These are phyloP conservation scores for Cremastobaeus sp. DNA, from an alignment of 2,888 invertebrate species.

Conservation along the genomic window DNA sequence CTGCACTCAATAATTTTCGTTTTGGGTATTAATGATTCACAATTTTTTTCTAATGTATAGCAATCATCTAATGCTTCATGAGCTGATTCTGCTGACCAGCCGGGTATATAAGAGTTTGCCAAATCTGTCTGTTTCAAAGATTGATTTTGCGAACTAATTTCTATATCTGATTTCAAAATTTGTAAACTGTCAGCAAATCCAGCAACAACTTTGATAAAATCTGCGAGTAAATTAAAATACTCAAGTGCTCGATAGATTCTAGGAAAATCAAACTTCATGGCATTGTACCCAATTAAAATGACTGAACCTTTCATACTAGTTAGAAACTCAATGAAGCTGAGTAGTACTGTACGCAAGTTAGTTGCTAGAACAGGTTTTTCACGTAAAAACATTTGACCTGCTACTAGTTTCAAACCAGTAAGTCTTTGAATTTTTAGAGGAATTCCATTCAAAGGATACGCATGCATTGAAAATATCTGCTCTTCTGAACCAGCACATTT, in stretches of 20 bases:
- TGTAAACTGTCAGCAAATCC: conserved; percentile 23
- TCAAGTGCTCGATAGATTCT: conserved; percentile 19
- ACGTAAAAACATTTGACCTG: conserved; percentile 26
- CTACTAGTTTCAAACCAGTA: conserved; percentile 20
- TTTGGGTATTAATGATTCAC: neutral
- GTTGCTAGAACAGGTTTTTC: neutral
- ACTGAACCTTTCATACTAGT: conserved; percentile 9
- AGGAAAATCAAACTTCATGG: conserved; percentile 30
- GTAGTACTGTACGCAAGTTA: conserved; percentile 4
- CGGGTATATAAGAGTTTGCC: conserved; percentile 15
- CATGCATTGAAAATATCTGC: conserved; percentile 17
- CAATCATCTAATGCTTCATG: conserved; percentile 29
- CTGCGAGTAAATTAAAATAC: neutral
- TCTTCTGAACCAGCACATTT: conserved; percentile 20
- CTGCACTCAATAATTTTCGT: neutral
- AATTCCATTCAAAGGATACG: conserved; percentile 26
- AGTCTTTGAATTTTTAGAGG: conserved; percentile 8
- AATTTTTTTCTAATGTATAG: conserved; percentile 14
- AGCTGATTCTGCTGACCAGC: neutral
- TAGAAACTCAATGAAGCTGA: conserved; percentile 21
- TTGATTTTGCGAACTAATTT: neutral
- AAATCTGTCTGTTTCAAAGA: conserved; percentile 30
- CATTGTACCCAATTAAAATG: conserved; percentile 31
- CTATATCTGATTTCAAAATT: conserved; percentile 12
- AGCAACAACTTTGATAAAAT: conserved; percentile 20